Percentiles rank a stretch among this genome's conserved stretches.
phyloP scores from a whole-genome alignment of 2,113 vertebrate genomes.

The Andinoacara biseriatus region DNA sequence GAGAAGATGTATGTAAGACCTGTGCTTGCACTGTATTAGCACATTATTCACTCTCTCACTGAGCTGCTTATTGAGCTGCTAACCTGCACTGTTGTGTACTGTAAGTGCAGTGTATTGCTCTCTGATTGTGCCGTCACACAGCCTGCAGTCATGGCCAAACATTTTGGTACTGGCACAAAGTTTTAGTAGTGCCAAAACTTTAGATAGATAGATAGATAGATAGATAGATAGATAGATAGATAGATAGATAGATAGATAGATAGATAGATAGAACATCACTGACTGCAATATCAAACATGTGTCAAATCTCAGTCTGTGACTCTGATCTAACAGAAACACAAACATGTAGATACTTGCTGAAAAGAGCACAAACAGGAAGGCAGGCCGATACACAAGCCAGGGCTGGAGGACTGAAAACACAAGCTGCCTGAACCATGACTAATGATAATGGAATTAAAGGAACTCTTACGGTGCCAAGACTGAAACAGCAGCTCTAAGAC shows the following conservation, averaged over 20 bases:
- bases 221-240: too few relatives aligned
- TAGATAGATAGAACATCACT: neutral
- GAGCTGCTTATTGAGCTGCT: accelerated
- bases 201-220: too few relatives aligned
- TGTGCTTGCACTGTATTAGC: neutral
- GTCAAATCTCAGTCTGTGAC: accelerated
- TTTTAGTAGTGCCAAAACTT: too few relatives aligned
- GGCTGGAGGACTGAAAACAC: constrained; percentile 42
- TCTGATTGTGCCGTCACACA: too few relatives aligned
- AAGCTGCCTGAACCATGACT: constrained; percentile 41
- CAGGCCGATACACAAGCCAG: constrained; percentile 28
- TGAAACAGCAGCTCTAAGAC: neutral
- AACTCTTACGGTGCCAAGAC: neutral
- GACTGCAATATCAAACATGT: neutral
- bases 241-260: too few relatives aligned
- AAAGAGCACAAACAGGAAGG: constrained; percentile 12
- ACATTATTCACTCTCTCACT: neutral
- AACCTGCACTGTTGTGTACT: neutral
- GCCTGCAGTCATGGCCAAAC: neutral
- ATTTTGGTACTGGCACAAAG: neutral
- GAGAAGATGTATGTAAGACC: neutral
- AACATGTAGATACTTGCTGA: constrained; percentile 37
- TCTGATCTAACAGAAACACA: neutral
- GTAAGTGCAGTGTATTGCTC: too few relatives aligned
- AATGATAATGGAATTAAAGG: constrained; percentile 57